phyloP scores from a whole-genome alignment of 1,140 invertebrate species.

The Lanistes nyassanus region DNA sequence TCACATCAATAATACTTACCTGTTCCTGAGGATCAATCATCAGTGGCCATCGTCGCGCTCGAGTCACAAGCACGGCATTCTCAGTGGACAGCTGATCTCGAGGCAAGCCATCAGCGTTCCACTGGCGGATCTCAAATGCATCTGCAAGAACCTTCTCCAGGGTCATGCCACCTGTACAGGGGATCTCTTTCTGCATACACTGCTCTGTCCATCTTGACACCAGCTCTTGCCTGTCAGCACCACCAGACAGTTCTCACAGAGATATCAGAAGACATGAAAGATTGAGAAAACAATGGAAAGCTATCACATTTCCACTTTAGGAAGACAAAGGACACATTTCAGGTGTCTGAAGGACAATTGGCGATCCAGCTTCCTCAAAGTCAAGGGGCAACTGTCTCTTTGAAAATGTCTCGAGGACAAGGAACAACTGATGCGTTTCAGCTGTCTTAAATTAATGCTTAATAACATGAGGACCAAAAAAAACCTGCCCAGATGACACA shows the following conservation, averaged over 20 bases:
- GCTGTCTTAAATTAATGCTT: too few species aligned
- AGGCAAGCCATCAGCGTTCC: slow-evolving; percentile 85
- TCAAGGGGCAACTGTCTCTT: too few species aligned
- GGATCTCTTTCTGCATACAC: slow-evolving; percentile 63
- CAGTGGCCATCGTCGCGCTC: slow-evolving; percentile 83
- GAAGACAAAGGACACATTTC: too few species aligned
- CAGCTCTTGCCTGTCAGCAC: slow-evolving; percentile 8
- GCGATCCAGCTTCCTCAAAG: too few species aligned
- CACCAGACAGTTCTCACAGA: background rate
- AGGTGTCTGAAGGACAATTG: too few species aligned
- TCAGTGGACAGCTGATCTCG: slow-evolving; percentile 86
- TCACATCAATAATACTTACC: slow-evolving; percentile 63
- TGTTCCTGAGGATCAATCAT: slow-evolving; percentile 94
- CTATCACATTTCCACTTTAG: background rate
- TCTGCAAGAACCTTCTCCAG: slow-evolving; percentile 79
- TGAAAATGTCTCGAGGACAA: too few species aligned
- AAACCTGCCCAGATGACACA: too few species aligned
- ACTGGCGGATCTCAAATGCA: slow-evolving; percentile 83
- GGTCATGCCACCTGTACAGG: slow-evolving; percentile 69
- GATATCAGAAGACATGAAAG: background rate
- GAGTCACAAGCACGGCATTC: slow-evolving; percentile 86
- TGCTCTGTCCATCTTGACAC: slow-evolving; percentile 49
- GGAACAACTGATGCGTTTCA: too few species aligned
- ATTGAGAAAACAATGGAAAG: background rate
- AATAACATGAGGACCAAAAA: too few species aligned